Evolutionary conservation across 2,113 vertebrate genomes (phyloP), one percentile per base, ranked within the genome.

Genomic region (Smithornis capensis): DNA sequence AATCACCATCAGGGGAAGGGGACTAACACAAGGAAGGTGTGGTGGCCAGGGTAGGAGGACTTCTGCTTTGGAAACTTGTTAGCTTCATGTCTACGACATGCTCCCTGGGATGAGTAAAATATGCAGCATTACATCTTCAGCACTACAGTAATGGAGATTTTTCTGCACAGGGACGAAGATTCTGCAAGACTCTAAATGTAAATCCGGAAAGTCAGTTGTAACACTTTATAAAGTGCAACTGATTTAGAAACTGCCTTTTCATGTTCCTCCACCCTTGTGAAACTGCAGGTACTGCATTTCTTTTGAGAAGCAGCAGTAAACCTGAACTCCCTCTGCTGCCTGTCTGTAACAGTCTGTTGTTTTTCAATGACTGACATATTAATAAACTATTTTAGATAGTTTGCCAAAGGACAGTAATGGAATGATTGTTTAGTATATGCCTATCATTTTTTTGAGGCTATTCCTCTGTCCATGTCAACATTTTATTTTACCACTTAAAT

Each of bases 371-470:
- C 42, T 91, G 83, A 80, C 52, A 85, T 90, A 83, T 82, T 95
- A 96, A 91, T 81, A 92, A 84, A 93, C 42, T 80, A 55, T 83
- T 96, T 96, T 90, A 96, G 91, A 35, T 12, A 65, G 31, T 87
- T 96, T 52, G 88, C 65, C 12, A 62, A 73, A 70, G 67, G 50
- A 82, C 23, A 79, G 24, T 70, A 92, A 84, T 57, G 28, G 68
- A 94, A 83, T 63, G 53, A 81, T 70, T 74, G 52, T 47, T 94
- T 53, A 90, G 59, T 95, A 82, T 83, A 92, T 90, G 79, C 24
- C 53, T 87, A 73, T 76, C 21, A 63, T 79, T 85, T 88, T 27
- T 65, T 82, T 91, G 55, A 93, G n/a, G 87, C 23, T 74, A 87
- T 75, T 90, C 81, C 53, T 80, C 50, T 49, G 83, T 83, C 83